Conservation (phyloP, 2,113 vertebrate genomes). For the Hemibagrus wyckioides region DNA sequence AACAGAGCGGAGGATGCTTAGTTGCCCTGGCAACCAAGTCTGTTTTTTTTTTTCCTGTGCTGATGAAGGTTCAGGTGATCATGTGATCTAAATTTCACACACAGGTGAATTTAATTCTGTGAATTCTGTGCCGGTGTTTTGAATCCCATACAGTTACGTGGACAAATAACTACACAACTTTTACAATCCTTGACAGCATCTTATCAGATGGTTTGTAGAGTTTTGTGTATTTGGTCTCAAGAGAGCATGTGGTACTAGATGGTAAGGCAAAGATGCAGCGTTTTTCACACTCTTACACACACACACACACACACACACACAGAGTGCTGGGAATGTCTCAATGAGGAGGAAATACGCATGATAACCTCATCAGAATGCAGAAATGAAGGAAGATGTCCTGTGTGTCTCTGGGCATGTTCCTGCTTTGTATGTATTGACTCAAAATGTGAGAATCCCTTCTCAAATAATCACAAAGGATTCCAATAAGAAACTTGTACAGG, state of each 20-base stretch:
- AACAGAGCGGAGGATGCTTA: conserved; percentile 57
- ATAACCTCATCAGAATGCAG: background rate
- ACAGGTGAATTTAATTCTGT: conserved; percentile 1
- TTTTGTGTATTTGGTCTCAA: background rate
- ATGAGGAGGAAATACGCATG: background rate
- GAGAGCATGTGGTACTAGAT: background rate
- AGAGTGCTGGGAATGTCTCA: background rate
- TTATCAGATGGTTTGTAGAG: background rate
- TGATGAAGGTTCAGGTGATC: conserved; percentile 60
- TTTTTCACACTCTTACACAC: background rate
- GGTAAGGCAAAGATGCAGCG: background rate
- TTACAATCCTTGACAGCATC: background rate
- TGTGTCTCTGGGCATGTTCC: background rate
- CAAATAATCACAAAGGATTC: too few relatives aligned
- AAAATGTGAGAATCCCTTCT: background rate
- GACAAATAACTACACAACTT: background rate
- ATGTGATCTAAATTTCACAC: conserved; percentile 46
- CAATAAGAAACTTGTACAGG: too few relatives aligned
- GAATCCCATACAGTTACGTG: background rate
- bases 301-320: background rate
- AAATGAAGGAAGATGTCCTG: background rate
- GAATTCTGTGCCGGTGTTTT: background rate
- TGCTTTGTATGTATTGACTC: background rate
- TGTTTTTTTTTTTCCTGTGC: conserved; percentile 56
- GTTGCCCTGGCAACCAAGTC: conserved; percentile 76